Evolutionary conservation across 1,140 invertebrate species (phyloP), one percentile per base, ranked within the genome.

Genomic region (Galleria mellonella): DNA sequence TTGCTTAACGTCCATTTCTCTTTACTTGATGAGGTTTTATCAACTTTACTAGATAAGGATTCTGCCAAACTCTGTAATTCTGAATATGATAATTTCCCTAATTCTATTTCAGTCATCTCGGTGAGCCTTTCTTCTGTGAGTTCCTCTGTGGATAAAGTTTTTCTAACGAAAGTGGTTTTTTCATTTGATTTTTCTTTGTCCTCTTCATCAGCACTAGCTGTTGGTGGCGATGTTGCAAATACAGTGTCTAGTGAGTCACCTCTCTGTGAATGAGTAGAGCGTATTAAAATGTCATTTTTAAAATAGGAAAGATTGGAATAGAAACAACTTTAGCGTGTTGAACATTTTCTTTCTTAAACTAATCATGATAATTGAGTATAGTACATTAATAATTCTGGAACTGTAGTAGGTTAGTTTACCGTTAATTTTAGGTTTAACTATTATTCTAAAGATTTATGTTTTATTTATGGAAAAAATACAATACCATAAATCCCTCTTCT

Each of bases 211-310:
- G 52, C 57, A 27, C 65, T 65, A 41, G 61, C 59, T 42, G 67
- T 78, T 33, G 87, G 87, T 5, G 89, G 88, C 5, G 89, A 89
- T 28, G 86, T 86, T n/a, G 88, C 87, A 47, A 89, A 89, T 8
- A 89, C 87, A 5, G 89, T 89, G 43, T 89, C 88, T 43, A 89
- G 59, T 1, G 88, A 89, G 54, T 89, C 88, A 2, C 88, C 89
- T 54, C 89, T 86, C 89, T 89, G 64, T 6, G 72, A 73, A 36
- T 47, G 32, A 17, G n/a, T n/a, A 23, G 6, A 23, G 6, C 6
- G 6, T 23, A 23, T 23, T 23, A 23, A 23, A 3, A 23, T n/a
- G n/a, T n/a, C n/a, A n/a, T n/a, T n/a, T n/a, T n/a, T n/a, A n/a
- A n/a, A n/a, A n/a, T n/a, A n/a, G n/a, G n/a, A n/a, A n/a, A n/a